These are phyloP conservation scores for Lottia gigantea DNA, from an alignment of 2,888 invertebrate genomes.

Conservation along the genomic window DNA sequence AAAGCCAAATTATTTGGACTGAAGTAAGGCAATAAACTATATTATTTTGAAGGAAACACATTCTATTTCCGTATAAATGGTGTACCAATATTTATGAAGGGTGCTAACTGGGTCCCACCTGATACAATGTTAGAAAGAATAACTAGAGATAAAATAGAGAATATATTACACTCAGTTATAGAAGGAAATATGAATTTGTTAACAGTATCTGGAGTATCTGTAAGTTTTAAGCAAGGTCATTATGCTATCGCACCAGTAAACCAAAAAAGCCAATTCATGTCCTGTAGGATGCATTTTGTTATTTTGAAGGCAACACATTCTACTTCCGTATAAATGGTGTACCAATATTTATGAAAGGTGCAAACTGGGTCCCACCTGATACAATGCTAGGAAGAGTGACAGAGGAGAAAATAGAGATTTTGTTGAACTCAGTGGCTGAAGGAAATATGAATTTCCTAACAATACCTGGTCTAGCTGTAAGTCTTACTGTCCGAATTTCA, in stretches of 20 bases:
- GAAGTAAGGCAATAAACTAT: no score
- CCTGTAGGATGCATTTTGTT: neutral
- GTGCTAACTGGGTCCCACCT: slow-evolving; percentile 92
- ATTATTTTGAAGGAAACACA: slow-evolving; percentile 70
- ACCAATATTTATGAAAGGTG: slow-evolving; percentile 93
- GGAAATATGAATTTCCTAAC: slow-evolving; percentile 92
- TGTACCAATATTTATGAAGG: slow-evolving; percentile 90
- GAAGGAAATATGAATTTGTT: slow-evolving; percentile 90
- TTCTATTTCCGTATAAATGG: slow-evolving; percentile 91
- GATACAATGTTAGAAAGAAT: slow-evolving; percentile 83
- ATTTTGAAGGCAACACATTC: slow-evolving; percentile 75
- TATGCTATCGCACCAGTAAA: no score
- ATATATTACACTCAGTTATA: slow-evolving; percentile 77
- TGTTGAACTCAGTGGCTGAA: slow-evolving; percentile 78
- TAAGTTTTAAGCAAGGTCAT: slow-evolving; percentile 73
- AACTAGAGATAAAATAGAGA: slow-evolving; percentile 72
- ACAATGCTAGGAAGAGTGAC: slow-evolving; percentile 82
- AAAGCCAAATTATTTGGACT: no score
- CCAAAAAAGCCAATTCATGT: no score
- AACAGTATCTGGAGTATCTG: slow-evolving; percentile 84
- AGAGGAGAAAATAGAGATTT: slow-evolving; percentile 72
- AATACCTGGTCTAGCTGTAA: slow-evolving; percentile 82
- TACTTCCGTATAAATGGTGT: slow-evolving; percentile 87
- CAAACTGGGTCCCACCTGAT: slow-evolving; percentile 91
- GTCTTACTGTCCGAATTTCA: neutral